These are phyloP conservation scores for Galeopterus variegatus DNA, from an alignment of 2,113 vertebrate species.

Conservation along the genomic window DNA sequence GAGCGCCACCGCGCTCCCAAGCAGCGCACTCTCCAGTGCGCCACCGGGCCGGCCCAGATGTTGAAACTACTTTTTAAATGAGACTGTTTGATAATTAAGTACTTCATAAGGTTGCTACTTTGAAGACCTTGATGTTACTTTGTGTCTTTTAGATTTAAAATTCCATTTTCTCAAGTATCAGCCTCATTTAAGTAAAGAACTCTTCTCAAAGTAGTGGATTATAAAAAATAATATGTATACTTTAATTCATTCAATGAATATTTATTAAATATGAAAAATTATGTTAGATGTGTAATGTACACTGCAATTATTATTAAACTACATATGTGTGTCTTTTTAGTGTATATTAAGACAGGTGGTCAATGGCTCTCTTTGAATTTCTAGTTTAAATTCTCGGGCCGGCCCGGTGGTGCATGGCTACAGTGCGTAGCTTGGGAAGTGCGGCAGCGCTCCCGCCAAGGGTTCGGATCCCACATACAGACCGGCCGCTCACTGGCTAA, in stretches of 20 bases:
- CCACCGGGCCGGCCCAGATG: no score
- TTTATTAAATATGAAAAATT: background rate
- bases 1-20: no score
- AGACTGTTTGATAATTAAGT: slow-evolving; percentile 23
- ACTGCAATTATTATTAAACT: background rate
- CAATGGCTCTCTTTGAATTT: background rate
- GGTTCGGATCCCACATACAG: no score
- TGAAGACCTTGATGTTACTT: background rate
- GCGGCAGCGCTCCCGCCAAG: no score
- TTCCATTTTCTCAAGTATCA: slow-evolving; percentile 10
- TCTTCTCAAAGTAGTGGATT: slow-evolving; percentile 19
- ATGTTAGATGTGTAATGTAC: background rate
- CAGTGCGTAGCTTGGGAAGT: no score
- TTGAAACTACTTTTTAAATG: slow-evolving; percentile 40
- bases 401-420: no score
- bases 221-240: background rate
- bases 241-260: background rate
- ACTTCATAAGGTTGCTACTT: background rate
- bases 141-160: slow-evolving; percentile 23
- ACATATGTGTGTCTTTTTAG: background rate
- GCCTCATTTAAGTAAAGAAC: slow-evolving; percentile 33
- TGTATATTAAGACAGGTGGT: background rate
- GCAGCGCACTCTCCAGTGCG: no score
- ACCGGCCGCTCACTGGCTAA: no score
- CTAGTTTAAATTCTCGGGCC: slow-evolving; percentile 41